A percentile compares a stretch with the other conserved stretches of the same genome.
Evolutionary conservation across 2,888 invertebrate species (phyloP).

Genomic region (Drosophila paucipuncta): DNA sequence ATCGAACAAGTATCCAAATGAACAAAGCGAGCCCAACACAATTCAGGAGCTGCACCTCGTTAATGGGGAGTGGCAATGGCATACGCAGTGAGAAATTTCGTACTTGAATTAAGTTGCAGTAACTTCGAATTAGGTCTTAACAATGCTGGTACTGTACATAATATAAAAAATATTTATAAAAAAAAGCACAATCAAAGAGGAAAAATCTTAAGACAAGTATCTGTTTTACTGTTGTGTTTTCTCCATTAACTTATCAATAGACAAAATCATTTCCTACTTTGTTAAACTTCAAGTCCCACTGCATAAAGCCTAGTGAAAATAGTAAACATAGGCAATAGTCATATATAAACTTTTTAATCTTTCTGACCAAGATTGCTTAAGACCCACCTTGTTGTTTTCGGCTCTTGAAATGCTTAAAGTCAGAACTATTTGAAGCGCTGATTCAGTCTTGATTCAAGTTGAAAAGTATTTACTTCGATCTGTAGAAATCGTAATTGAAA

Average conservation of each 20-base stretch:
- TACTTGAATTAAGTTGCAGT: neutral
- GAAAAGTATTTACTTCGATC: neutral
- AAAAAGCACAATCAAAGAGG: neutral
- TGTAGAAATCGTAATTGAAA: neutral
- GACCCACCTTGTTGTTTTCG: no score
- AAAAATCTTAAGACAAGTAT: neutral
- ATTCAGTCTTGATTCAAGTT: neutral
- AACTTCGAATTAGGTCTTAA: neutral
- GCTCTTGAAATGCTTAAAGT: no score
- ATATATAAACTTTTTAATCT: neutral
- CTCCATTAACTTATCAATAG: neutral
- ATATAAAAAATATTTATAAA: neutral
- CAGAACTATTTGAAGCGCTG: no score
- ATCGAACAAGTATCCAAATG: constrained; percentile 46
- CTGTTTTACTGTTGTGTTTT: neutral
- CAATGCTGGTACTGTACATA: neutral
- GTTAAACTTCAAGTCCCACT: neutral
- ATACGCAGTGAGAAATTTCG: neutral
- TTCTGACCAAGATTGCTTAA: neutral
- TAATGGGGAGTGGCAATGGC: constrained; percentile 10
- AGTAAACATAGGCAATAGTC: neutral
- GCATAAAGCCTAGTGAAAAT: neutral
- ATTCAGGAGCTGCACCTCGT: constrained; percentile 36
- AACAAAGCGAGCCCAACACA: constrained; percentile 34
- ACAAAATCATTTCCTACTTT: neutral